Base-by-base conservation (phyloP, 1,140 invertebrate genomes). In the Acromyrmex heyeri region DNA sequence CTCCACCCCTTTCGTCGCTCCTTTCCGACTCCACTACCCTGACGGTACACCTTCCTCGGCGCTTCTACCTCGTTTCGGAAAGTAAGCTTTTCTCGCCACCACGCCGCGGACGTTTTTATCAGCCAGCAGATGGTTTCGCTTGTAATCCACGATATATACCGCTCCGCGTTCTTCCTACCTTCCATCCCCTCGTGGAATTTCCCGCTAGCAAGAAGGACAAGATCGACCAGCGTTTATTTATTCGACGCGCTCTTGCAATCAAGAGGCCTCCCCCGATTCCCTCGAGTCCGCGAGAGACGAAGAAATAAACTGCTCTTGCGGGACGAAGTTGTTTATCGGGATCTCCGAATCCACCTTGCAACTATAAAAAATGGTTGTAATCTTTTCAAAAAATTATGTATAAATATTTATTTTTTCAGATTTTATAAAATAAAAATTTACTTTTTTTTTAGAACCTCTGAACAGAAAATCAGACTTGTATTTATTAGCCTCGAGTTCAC, bases 11-110 rank as follows among this genome's bases (percentile, higher is more conserved):
- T n/a, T n/a, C 55, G n/a, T 57, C 5, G 18, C 18, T 10, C 69
- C n/a, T 12, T 55, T 12, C 7, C 34, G 8, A 44, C 73, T 67
- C 16, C 34, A 53, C 64, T 59, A 4, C 48, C 16, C 34, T 21
- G 55, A n/a, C 18, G n/a, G 0, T 48, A 48, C 59, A 14, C 67
- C 38, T 30, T n/a, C 64, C 12, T 16, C 55, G 44, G 34, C 44
- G 50, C 38, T 30, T 61, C 78, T 83, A 88, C 87, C 77, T 91
- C 79, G 81, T 91, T 89, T 89, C 86, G 86, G 65, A 77, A 85
- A 86, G 76, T 79, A 89, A 91, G 69, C 75, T 89, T 76, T 81
- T 89, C 88, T 85, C 78, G 64, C 85, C 65, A 81, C 34, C 50
- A n/a, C 18, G 72, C 14, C 21, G 34, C 18, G 69, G 70, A 38